These are phyloP conservation scores for Harpegnathos saltator DNA, from an alignment of 1,140 invertebrate species.

Conservation along the genomic window DNA sequence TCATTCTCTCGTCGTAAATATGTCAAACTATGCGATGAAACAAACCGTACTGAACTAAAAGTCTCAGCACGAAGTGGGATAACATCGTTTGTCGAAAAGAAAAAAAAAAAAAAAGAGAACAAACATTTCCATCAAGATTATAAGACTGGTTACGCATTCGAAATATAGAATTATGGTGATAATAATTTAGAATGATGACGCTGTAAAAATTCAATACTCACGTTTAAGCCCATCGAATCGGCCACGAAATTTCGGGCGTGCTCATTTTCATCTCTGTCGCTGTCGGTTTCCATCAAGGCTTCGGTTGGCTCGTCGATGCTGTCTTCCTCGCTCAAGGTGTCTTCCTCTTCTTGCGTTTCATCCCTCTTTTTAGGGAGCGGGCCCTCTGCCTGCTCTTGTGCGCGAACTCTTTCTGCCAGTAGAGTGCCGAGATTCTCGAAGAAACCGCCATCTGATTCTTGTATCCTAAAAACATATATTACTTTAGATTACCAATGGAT, in stretches of 20 bases:
- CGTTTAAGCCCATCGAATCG: slow-evolving; percentile 90
- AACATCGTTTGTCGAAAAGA: slow-evolving; percentile 2
- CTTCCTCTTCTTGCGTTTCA: slow-evolving; percentile 81
- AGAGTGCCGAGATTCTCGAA: slow-evolving; percentile 92
- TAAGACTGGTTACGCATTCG: not conserved
- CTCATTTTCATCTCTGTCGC: slow-evolving; percentile 87
- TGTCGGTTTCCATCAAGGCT: slow-evolving; percentile 83
- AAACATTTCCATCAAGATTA: not conserved
- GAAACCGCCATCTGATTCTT: slow-evolving; percentile 92
- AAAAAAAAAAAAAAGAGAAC: slow-evolving; percentile 3
- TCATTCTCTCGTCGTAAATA: slow-evolving; percentile 51
- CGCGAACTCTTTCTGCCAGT: slow-evolving; percentile 87
- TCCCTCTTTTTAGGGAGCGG: slow-evolving; percentile 73
- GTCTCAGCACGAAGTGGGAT: not conserved
- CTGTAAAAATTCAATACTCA: slow-evolving; percentile 85
- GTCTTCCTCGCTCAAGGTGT: slow-evolving; percentile 70
- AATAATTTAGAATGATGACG: slow-evolving; percentile 3
- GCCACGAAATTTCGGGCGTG: slow-evolving; percentile 84
- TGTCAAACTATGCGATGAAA: slow-evolving; percentile 24
- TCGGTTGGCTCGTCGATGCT: slow-evolving; percentile 82
- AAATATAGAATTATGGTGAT: not conserved
- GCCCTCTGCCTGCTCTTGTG: slow-evolving; percentile 77
- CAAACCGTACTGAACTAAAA: slow-evolving; percentile 16
- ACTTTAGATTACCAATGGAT: not conserved
- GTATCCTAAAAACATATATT: slow-evolving; percentile 87